Percentiles rank a stretch among this genome's conserved stretches.
Evolutionary conservation across 2,113 vertebrate genomes (phyloP).

Genomic region (Circaetus gallicus): DNA sequence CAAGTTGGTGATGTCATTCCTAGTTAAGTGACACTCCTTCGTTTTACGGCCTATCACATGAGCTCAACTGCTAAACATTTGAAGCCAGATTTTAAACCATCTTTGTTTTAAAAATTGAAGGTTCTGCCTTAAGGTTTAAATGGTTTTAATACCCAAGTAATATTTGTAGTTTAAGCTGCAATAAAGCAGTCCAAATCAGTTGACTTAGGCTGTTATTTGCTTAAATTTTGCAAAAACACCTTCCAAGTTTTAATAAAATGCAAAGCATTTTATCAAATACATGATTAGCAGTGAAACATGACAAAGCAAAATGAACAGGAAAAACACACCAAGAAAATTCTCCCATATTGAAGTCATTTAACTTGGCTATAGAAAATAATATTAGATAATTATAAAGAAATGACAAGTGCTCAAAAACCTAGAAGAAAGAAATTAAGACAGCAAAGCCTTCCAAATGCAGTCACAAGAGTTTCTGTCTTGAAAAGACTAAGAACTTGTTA

Average conservation of each 20-base stretch:
- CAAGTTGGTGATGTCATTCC: background rate
- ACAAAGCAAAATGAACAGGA: background rate
- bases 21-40: background rate
- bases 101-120: background rate
- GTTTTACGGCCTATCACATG: background rate
- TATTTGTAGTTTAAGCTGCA: background rate
- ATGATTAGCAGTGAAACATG: background rate
- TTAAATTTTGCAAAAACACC: background rate
- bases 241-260: background rate
- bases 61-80: background rate
- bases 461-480: background rate
- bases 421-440: background rate
- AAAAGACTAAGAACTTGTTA: background rate
- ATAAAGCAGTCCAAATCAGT: background rate
- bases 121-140: background rate
- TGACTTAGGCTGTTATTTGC: background rate
- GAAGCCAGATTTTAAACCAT: background rate
- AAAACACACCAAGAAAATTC: background rate
- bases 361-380: background rate
- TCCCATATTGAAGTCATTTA: background rate
- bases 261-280: background rate
- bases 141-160: background rate
- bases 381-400: background rate
- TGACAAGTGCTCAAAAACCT: background rate
- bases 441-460: background rate